Base-by-base conservation (phyloP, 2,797 vertebrate species). In the Sebastes oblongus region DNA sequence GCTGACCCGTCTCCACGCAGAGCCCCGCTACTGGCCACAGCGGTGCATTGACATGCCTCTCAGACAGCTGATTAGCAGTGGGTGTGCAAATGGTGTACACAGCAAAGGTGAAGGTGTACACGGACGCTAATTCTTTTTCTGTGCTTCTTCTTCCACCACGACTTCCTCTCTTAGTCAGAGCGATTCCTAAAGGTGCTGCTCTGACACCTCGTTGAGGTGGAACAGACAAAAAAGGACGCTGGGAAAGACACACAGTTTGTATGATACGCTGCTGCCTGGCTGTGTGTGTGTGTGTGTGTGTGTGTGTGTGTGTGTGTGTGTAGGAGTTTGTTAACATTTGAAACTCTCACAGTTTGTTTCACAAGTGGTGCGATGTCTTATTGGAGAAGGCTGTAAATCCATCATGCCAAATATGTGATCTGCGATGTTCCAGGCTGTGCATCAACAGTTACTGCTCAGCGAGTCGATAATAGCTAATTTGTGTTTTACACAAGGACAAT, bases 41-140 rank as follows among this genome's bases (percentile, higher is more conserved):
- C 59, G 75, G 80, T 74, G 39, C 83, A 73, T 54, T 83, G 81
- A 82, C 84, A 78, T 76, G 60, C 92, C 13, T 89, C 87, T 92
- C 91, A 94, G 91, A 81, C 72, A 59, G 86, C 94, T 94, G 92
- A 95, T 95, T 95, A 94, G 86, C 79, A 74, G 91, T 88, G 85
- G 68, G 54, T 91, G 88, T 84, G 80, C 78, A 90, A 92, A 91
- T 83, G 77, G 61, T 87, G 60, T 72, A 77, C 73, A 88, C 74
- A 36, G 54, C 75, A 81, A 54, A 87, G 82, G 86, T 81, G 77
- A 89, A 80, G 66, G 67, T 79, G 66, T 52, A 74, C 74, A 77
- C 62, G 62, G 70, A 64, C 36, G 61, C 39, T 60, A 52, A 75
- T 79, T 82, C 58, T 81, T 9, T 69, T 60, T 75, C 24, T 84